Base-by-base conservation (phyloP, 2,888 invertebrate species). In the Chelonus formosanus region DNA sequence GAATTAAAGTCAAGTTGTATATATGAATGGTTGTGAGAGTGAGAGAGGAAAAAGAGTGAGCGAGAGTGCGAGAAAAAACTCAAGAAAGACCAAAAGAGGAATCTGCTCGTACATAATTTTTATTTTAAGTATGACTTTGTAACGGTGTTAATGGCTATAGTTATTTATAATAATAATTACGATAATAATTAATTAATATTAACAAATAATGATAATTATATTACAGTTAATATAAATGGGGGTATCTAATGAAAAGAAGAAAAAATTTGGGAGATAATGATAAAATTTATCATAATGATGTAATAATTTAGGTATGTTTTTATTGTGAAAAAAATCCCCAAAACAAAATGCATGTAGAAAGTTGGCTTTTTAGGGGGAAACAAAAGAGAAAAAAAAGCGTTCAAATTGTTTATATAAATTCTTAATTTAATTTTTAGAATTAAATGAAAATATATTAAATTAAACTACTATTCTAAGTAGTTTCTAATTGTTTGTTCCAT, bases 61-160 rank as follows among this genome's bases (percentile, higher is more conserved):
- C 6, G 34, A 52, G 52, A 61, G 32, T 32, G 10, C 8, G 44
- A 61, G 40, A 40, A 6, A 5, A 40, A 40, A 20, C 20, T 2
- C 2, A 20, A 20, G 20, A 6, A 40, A 40, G 40, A 40, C 40
- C 40, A 40, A 40, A 40, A 40, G 5, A 40, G 32, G 48, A 20
- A 52, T 3, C 8, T 47, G 34, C 55, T 50, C 36, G 32, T 48
- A 45, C 50, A 45, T 44, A 43, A 61, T 47, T 63, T 52, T 36
- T 62, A 56, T 53, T 61, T 57, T 31, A 57, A 47, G 53, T 56
- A 65, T 65, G 35, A 40, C 40, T 58, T 20, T 64, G 57, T 58
- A 43, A 35, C 52, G 48, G 34, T 52, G 64, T 57, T 34, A 58
- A 50, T 64, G 43, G 40, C 52, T 64, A 57, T 58, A 63, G 50